Evolutionary conservation across 2,797 vertebrate genomes (phyloP).

Genomic region (Hydrolagus colliei): DNA sequence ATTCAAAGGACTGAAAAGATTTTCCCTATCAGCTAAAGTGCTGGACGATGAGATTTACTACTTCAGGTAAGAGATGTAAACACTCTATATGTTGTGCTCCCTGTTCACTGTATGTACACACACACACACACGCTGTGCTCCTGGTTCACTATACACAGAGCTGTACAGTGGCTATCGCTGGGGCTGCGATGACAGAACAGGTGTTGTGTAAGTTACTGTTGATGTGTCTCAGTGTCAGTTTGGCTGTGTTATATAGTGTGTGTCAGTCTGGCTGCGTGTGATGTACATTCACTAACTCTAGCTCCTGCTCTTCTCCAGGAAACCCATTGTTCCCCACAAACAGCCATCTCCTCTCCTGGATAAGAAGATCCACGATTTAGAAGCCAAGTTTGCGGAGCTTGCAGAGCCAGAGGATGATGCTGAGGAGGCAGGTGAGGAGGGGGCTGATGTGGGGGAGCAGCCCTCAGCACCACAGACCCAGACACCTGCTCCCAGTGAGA

Average conservation of each 20-base stretch:
- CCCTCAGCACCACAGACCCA: slow-evolving; percentile 79
- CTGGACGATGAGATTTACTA: slow-evolving; percentile 96
- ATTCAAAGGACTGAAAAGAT: slow-evolving; percentile 93
- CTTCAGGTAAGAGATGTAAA: slow-evolving; percentile 71
- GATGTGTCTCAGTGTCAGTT: too few relatives aligned
- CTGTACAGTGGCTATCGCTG: too few relatives aligned
- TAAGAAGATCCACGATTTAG: slow-evolving; percentile 89
- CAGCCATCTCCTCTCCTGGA: slow-evolving; percentile 90
- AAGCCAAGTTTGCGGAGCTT: slow-evolving; percentile 95
- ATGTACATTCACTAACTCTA: too few relatives aligned
- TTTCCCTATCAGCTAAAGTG: slow-evolving; percentile 93
- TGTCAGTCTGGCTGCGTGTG: too few relatives aligned
- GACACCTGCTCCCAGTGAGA: slow-evolving; percentile 71
- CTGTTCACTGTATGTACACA: too few relatives aligned
- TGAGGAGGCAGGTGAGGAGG: slow-evolving; percentile 91
- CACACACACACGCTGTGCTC: too few relatives aligned
- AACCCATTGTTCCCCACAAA: slow-evolving; percentile 93
- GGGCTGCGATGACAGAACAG: too few relatives aligned
- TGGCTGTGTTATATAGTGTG: too few relatives aligned
- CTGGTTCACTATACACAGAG: too few relatives aligned
- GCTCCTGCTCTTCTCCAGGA: slow-evolving; percentile 56
- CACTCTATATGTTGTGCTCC: too few relatives aligned
- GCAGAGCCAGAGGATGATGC: slow-evolving; percentile 83
- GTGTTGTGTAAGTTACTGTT: too few relatives aligned
- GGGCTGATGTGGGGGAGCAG: slow-evolving; percentile 78